These are phyloP conservation scores for Knipowitschia caucasica DNA, from an alignment of 2,797 vertebrate genomes.

Conservation along the genomic window DNA sequence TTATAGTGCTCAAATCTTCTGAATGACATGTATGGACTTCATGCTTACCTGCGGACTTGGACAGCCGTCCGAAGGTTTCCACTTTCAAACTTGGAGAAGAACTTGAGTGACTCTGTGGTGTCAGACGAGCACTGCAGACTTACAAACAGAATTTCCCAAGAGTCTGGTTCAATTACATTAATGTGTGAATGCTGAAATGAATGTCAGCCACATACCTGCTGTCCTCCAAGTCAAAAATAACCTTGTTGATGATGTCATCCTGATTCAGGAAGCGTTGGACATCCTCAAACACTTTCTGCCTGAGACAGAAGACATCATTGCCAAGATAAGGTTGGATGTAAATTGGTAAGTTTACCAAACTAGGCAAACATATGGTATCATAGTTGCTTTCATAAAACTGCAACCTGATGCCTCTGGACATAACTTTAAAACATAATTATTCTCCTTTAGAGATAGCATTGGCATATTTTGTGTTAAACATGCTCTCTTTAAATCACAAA, in stretches of 20 bases:
- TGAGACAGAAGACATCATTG: slow-evolving; percentile 41
- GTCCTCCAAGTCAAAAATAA: slow-evolving; percentile 86
- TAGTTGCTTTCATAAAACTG: neutral
- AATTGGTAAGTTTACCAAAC: neutral
- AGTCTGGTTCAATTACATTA: neutral
- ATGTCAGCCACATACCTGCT: slow-evolving; percentile 67
- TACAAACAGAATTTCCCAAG: slow-evolving; percentile 19
- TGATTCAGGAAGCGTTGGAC: slow-evolving; percentile 79
- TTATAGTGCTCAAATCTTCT: neutral
- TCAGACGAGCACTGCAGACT: slow-evolving; percentile 60
- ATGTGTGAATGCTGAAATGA: neutral
- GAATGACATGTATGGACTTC: no score
- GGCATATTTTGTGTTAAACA: slow-evolving; percentile 13
- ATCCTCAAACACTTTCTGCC: slow-evolving; percentile 87
- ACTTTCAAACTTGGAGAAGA: slow-evolving; percentile 89
- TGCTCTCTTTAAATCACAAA: slow-evolving; percentile 11
- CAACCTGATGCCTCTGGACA: neutral
- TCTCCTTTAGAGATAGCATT: slow-evolving; percentile 5
- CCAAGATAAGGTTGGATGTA: neutral
- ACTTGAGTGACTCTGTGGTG: slow-evolving; percentile 68
- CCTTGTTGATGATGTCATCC: slow-evolving; percentile 76
- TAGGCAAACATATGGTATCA: neutral
- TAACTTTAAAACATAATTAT: slow-evolving; percentile 1
- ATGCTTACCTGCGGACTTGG: slow-evolving; percentile 85
- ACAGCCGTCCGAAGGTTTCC: slow-evolving; percentile 90